Percentiles rank a stretch among this genome's conserved stretches.
phyloP scores from a whole-genome alignment of 2,113 vertebrate genomes.

The Peromyscus polionotus region DNA sequence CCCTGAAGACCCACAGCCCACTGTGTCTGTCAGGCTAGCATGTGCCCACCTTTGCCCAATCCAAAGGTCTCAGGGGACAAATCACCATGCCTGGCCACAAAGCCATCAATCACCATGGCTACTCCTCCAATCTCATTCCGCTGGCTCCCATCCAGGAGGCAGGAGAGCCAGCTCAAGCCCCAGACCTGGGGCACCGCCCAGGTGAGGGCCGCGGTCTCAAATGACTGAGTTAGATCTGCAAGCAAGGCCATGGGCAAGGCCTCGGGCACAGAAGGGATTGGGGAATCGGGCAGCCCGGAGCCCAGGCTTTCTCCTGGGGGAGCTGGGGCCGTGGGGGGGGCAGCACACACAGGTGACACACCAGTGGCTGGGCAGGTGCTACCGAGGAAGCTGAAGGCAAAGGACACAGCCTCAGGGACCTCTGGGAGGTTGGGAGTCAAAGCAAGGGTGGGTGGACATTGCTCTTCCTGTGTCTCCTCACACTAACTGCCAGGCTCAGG shows the following conservation, averaged over 20 bases:
- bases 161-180: background rate
- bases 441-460: background rate
- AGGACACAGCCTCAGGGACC: background rate
- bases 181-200: no score
- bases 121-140: no score
- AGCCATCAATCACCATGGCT: no score
- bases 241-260: background rate
- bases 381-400: no score
- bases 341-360: background rate
- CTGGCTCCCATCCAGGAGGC: background rate
- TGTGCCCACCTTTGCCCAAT: background rate
- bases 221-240: background rate
- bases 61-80: background rate
- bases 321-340: background rate
- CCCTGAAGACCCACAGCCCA: background rate
- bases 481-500: background rate
- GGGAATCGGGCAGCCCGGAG: background rate
- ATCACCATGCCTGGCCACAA: no score
- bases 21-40: background rate
- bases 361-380: background rate
- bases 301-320: background rate
- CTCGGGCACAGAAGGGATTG: fast-evolving
- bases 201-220: background rate
- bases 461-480: background rate
- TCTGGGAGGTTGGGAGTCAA: no score